Evolutionary conservation across 2,888 invertebrate genomes (phyloP), one percentile per base, ranked within the genome.

Genomic region (Diogma glabrata): DNA sequence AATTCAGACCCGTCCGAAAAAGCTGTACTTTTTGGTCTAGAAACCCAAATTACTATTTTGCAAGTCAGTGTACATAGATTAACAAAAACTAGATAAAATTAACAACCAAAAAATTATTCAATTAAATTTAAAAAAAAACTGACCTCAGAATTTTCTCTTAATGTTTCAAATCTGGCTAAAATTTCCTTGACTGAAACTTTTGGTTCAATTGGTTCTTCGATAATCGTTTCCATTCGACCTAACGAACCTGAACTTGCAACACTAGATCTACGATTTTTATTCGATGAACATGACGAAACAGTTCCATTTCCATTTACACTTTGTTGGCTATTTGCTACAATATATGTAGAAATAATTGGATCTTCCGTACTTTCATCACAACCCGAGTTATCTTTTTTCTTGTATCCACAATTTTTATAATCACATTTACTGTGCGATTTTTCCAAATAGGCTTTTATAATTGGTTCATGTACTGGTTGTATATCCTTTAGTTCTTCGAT

Each of bases 141-240:
- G 20, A 48, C 48, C 48, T 48, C 48, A 33, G 48, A 23, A 30
- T 33, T 48, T 48, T 48, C 48, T 10, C 48, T 30, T 20, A 83
- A 73, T 63, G 81, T 81, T 69, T 87, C 88, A 69, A 88, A 88
- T 57, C 87, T 75, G 51, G 86, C 86, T 60, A 87, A 73, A 59
- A 88, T 87, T 64, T 86, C 87, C 64, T 84, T 82, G 56, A 87
- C 87, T 56, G 87, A 87, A 61, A 87, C 78, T 72, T 88, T 87
- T n/a, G 81, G 82, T 64, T 87, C 87, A 45, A 72, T 73, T 28
- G 78, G 77, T 62, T 87, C 87, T 67, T 87, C 87, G 53, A 84
- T 77, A 56, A 87, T 87, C 48, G 87, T 87, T 68, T 86, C 87
- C 87, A 87, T 87, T 66, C 78, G 79, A 59, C 70, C 81, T 65